Percentiles rank a stretch among this genome's conserved stretches.
Conservation (phyloP, 2,888 invertebrate genomes). For the Chrysolina oricalcia region DNA sequence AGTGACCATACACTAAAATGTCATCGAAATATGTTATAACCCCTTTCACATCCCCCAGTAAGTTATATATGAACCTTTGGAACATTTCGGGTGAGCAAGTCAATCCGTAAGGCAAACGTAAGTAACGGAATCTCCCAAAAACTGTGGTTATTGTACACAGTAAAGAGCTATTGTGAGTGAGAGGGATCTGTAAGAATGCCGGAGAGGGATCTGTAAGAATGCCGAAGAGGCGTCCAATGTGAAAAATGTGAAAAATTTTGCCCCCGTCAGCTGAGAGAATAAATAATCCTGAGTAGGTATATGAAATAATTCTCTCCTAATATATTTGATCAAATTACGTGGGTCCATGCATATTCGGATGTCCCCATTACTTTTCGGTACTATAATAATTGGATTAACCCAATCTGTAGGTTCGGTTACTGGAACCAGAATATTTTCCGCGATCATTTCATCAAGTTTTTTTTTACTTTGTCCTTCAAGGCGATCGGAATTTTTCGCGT, state of each 20-base stretch:
- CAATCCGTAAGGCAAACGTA: too few species aligned
- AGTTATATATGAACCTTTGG: too few species aligned
- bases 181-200: conserved; percentile 48
- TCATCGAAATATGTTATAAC: too few species aligned
- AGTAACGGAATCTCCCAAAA: background rate
- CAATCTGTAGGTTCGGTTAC: conserved; percentile 42
- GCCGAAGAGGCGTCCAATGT: conserved; percentile 47
- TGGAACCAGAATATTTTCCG: conserved; percentile 22
- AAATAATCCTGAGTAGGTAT: conserved; percentile 40
- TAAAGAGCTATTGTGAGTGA: conserved; percentile 41
- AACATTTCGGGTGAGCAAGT: too few species aligned
- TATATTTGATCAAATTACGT: conserved; percentile 32
- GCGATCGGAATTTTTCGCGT: conserved; percentile 43
- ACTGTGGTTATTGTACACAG: conserved; percentile 36
- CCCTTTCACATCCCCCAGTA: too few species aligned
- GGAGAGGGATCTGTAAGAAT: too few species aligned
- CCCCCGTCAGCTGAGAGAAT: conserved; percentile 33
- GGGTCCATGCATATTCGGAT: conserved; percentile 49
- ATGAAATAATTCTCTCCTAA: conserved; percentile 35
- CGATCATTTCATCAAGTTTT: conserved; percentile 35
- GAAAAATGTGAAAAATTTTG: conserved; percentile 35
- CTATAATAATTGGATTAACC: conserved; percentile 41
- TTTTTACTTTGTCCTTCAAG: conserved; percentile 39
- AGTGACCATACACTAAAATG: too few species aligned
- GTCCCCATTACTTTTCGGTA: conserved; percentile 44